Base-by-base conservation (phyloP, 2,888 invertebrate genomes). In the Acanthosepion lycidas region DNA sequence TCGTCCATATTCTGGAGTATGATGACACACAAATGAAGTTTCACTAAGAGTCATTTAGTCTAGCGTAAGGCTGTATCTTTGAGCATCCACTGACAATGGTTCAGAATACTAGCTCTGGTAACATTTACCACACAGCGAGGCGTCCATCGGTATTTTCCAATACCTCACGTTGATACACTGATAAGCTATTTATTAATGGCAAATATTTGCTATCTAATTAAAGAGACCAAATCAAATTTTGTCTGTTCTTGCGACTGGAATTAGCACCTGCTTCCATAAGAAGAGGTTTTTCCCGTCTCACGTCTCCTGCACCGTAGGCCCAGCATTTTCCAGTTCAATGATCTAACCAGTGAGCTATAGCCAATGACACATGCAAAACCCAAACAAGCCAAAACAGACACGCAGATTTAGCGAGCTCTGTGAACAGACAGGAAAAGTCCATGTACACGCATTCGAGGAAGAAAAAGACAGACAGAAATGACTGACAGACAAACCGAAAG, bases 321-420 rank as follows among this genome's bases (percentile, higher is more conserved):
- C 15, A 8, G 12, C 2, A 12, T n/a, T 78, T 78, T 78, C 78
- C 78, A 78, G n/a, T 78, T n/a, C n/a, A 78, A 12, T 33, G n/a
- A 12, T n/a, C n/a, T n/a, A 78, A 78, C 78, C 78, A 15, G n/a
- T 78, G n/a, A 78, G 78, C 78, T 78, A 33, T 78, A 78, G 78
- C n/a, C n/a, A 78, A 23, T 78, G 78, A 78, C 78, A 78, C 78
- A 78, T 78, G n/a, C n/a, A 78, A 78, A 78, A 78, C 78, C 78
- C 78, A 78, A 78, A 78, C n/a, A 78, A 78, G 33, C 78, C 78
- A 78, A 78, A 78, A 78, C 78, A 78, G 78, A 78, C 78, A 78
- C 78, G 78, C 78, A 78, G 78, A 9, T 78, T n/a, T 33, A 59
- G 59, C 59, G 23, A 59, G 59, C 59, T 26, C n/a, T 12, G 78